Evolutionary conservation across 2,113 vertebrate species (phyloP).

Genomic region (Cepphus grylle): DNA sequence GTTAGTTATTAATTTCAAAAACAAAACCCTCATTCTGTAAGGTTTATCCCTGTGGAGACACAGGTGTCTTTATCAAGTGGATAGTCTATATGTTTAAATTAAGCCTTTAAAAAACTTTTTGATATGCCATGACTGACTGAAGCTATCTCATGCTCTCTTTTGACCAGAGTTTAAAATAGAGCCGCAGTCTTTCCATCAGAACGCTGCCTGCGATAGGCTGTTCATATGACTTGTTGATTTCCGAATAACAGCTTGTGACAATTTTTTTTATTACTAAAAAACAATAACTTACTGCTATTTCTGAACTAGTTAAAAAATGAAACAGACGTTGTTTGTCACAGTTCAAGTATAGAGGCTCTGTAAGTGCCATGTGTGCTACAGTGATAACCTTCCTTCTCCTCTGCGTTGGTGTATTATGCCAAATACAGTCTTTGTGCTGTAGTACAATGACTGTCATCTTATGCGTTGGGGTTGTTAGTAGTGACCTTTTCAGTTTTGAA

Average conservation of each 20-base stretch:
- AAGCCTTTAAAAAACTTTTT: not conserved
- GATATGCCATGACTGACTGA: not conserved
- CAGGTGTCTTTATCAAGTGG: not conserved
- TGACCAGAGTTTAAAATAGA: not conserved
- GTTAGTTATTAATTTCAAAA: not conserved
- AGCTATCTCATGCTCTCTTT: not conserved
- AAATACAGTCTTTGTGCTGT: not conserved
- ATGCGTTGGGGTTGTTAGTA: not conserved
- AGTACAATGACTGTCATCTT: not conserved
- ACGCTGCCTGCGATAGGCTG: not conserved
- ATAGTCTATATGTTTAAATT: not conserved
- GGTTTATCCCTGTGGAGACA: not conserved
- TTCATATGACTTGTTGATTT: not conserved
- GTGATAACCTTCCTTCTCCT: not conserved
- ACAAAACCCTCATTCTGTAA: rapidly evolving
- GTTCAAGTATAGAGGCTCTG: not conserved
- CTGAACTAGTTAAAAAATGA: not conserved
- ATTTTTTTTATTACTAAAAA: not conserved
- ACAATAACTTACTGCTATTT: not conserved
- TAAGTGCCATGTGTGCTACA: not conserved
- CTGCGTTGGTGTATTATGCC: not conserved
- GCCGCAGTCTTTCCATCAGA: not conserved
- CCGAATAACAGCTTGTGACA: not conserved
- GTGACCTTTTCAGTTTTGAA: not conserved
- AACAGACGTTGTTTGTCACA: not conserved